Percentiles rank a stretch among this genome's conserved stretches.
phyloP scores from a whole-genome alignment of 2,888 invertebrate genomes.

The Ormyrus rosae region DNA sequence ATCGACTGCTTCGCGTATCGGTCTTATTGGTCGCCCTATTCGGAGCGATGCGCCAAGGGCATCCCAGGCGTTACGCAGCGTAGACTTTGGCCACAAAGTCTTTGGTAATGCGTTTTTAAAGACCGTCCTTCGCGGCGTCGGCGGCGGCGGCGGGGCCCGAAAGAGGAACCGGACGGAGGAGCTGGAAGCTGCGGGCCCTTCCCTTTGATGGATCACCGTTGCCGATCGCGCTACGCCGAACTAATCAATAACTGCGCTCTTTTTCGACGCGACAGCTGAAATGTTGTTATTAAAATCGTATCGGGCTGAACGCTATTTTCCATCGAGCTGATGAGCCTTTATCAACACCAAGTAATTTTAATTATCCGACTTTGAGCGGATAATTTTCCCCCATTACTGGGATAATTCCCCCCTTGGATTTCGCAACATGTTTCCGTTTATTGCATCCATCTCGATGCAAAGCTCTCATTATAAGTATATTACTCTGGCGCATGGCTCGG shows the following conservation, averaged over 20 bases:
- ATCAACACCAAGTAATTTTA: too few relatives aligned
- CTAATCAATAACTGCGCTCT: slow-evolving; percentile 72
- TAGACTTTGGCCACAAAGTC: slow-evolving; percentile 52
- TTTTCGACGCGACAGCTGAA: neutral
- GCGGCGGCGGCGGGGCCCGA: slow-evolving; percentile 58
- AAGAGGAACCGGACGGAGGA: slow-evolving; percentile 60
- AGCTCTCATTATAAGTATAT: slow-evolving; percentile 41
- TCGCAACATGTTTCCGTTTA: slow-evolving; percentile 36
- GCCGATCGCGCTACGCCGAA: slow-evolving; percentile 73
- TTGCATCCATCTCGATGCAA: slow-evolving; percentile 23
- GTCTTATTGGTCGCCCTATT: slow-evolving; percentile 69
- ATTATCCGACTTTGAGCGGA: neutral
- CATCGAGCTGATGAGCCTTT: neutral
- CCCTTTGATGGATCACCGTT: slow-evolving; percentile 74
- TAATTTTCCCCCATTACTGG: too few relatives aligned
- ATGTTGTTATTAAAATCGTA: slow-evolving; percentile 37
- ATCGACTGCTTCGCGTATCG: slow-evolving; percentile 70
- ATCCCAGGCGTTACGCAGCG: neutral
- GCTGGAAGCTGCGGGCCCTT: slow-evolving; percentile 59
- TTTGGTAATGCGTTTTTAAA: slow-evolving; percentile 75
- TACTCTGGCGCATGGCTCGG: slow-evolving; percentile 12
- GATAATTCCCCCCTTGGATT: neutral
- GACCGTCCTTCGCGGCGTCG: slow-evolving; percentile 69
- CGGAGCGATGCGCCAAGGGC: slow-evolving; percentile 1
- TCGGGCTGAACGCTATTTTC: neutral